Percentiles rank a stretch among this genome's conserved stretches.
These are phyloP conservation scores for Rhodinocichla rosea DNA, from an alignment of 2,113 vertebrate genomes.

Conservation along the genomic window DNA sequence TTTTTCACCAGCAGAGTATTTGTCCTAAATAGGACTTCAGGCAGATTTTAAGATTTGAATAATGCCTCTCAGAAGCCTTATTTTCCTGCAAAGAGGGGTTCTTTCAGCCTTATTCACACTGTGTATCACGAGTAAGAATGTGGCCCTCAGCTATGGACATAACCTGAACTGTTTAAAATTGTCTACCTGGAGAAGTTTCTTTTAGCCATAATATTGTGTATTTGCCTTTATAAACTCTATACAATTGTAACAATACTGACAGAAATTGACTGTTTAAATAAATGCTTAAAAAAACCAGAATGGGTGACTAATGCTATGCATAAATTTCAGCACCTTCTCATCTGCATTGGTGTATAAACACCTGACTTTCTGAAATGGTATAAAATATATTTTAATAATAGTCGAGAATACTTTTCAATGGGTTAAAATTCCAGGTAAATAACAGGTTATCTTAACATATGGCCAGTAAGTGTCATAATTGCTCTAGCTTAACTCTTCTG, in stretches of 20 bases:
- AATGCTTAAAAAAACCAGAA: background rate
- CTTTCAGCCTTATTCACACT: background rate
- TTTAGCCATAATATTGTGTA: background rate
- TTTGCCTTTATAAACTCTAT: background rate
- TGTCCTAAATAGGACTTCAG: background rate
- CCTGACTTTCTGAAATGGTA: background rate
- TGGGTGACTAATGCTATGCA: fast-evolving
- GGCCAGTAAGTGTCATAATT: background rate
- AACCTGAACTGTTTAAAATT: background rate
- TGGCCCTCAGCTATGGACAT: background rate
- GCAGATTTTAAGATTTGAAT: background rate
- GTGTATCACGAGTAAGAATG: background rate
- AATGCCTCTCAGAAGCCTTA: background rate
- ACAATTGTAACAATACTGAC: background rate
- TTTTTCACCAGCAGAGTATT: background rate
- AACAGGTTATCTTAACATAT: background rate
- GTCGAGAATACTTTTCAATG: background rate
- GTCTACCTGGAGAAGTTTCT: background rate
- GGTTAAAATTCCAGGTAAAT: background rate
- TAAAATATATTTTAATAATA: background rate
- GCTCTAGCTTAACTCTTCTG: background rate
- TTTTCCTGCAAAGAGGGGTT: background rate
- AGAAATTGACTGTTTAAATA: background rate
- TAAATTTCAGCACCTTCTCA: background rate
- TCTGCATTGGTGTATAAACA: background rate